Conservation (phyloP, 92 coral and sea anemone species). For the Heteractis magnifica region DNA sequence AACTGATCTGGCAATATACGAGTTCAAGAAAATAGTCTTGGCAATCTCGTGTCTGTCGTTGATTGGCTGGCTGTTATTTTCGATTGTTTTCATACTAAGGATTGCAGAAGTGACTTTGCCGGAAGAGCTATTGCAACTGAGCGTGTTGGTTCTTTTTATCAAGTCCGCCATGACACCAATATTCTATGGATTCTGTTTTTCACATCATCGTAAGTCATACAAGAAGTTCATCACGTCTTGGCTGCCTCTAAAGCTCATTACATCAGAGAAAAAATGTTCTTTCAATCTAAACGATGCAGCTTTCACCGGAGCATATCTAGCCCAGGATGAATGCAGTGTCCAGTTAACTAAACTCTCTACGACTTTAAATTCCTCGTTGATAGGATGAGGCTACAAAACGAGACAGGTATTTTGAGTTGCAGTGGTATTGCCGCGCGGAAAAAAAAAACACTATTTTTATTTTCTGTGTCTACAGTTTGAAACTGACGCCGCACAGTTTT, state of each 20-base stretch:
- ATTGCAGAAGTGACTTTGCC: background rate
- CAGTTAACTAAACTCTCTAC: background rate
- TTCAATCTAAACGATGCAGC: background rate
- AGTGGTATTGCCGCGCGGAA: too few species aligned
- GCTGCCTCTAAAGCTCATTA: background rate
- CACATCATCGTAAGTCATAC: background rate
- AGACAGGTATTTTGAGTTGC: too few species aligned
- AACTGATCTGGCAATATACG: background rate
- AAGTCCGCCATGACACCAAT: constrained; percentile 1
- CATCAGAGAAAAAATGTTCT: background rate
- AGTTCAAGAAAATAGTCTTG: constrained; percentile 3
- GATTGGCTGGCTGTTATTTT: constrained; percentile 26
- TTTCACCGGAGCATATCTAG: background rate
- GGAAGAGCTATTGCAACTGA: constrained; percentile 7
- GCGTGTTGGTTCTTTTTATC: constrained; percentile 10
- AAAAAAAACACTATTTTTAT: too few species aligned
- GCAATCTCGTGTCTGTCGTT: constrained; percentile 2
- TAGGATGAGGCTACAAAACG: too few species aligned
- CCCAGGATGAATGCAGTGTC: background rate
- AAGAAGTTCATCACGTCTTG: background rate
- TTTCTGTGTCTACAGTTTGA: too few species aligned
- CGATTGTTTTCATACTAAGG: background rate
- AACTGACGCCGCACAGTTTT: too few species aligned
- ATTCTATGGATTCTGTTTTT: background rate
- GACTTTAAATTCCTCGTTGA: too few species aligned